Percentiles rank a stretch among this genome's conserved stretches.
phyloP scores from a whole-genome alignment of 2,888 invertebrate genomes.

The Zaprionus obscuricornis region DNA sequence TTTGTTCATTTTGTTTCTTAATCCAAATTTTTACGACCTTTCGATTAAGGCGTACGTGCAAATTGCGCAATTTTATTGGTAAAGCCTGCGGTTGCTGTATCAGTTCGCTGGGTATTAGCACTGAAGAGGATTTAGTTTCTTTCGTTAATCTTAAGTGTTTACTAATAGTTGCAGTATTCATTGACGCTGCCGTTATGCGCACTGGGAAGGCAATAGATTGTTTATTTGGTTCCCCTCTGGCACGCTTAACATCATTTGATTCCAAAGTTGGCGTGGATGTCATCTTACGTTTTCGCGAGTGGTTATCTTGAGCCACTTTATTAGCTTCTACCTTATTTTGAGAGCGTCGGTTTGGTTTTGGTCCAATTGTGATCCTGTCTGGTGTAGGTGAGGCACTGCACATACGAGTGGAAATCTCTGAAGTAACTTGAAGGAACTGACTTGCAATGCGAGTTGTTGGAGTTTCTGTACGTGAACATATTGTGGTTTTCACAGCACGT shows the following conservation, averaged over 20 bases:
- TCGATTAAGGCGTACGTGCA: conserved; percentile 60
- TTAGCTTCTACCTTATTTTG: no score
- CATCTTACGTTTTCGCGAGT: conserved; percentile 34
- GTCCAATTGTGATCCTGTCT: no score
- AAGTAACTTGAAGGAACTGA: no score
- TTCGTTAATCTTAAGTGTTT: neutral
- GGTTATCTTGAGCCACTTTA: neutral
- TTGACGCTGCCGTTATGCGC: conserved; percentile 41
- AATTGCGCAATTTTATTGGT: conserved; percentile 31
- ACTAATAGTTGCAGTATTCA: neutral
- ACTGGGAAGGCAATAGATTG: conserved; percentile 35
- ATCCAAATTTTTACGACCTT: conserved; percentile 27
- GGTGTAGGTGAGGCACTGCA: no score
- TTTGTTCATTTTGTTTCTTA: neutral
- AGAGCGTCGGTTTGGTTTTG: no score
- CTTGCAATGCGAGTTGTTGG: no score
- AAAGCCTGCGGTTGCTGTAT: neutral
- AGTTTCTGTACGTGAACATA: no score
- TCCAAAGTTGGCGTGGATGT: neutral
- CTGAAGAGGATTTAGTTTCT: neutral
- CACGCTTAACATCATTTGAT: conserved; percentile 12
- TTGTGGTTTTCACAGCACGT: no score
- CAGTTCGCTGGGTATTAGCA: neutral
- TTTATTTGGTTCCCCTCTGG: neutral
- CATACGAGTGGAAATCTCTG: no score